Conservation (phyloP, 1,140 invertebrate genomes). For the Sycophila sp. region DNA sequence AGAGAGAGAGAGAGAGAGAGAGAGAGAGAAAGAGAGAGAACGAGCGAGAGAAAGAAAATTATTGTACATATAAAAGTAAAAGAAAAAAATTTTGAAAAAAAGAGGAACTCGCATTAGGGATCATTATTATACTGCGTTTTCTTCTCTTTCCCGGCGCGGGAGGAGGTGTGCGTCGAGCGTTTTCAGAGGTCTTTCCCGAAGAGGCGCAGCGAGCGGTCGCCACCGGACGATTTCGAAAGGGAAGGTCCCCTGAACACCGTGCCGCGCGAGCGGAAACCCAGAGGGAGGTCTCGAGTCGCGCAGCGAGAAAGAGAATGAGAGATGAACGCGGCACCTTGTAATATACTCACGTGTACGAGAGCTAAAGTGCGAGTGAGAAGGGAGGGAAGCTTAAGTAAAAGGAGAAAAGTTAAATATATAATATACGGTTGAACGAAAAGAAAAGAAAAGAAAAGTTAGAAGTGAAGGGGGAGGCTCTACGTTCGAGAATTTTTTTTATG, state of each 20-base stretch:
- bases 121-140: too few species aligned
- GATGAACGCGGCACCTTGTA: background rate
- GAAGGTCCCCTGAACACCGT: constrained; percentile 26
- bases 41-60: too few species aligned
- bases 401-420: constrained; percentile 23
- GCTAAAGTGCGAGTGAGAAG: background rate
- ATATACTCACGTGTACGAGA: background rate
- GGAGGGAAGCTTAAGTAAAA: background rate
- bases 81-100: too few species aligned
- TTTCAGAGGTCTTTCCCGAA: constrained; percentile 35
- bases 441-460: too few species aligned
- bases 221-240: background rate
- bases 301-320: background rate
- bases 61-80: too few species aligned
- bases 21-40: too few species aligned
- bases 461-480: too few species aligned
- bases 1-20: too few species aligned
- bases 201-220: background rate
- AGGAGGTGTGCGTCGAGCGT: constrained; percentile 12
- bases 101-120: constrained; percentile 22
- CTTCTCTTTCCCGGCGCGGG: constrained; percentile 12
- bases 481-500: constrained; percentile 38
- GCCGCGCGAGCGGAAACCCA: background rate
- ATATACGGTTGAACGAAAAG: constrained; percentile 7
- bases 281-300: constrained; percentile 27